Conservation (phyloP, 2,888 invertebrate genomes). For the Agrochola lota region DNA sequence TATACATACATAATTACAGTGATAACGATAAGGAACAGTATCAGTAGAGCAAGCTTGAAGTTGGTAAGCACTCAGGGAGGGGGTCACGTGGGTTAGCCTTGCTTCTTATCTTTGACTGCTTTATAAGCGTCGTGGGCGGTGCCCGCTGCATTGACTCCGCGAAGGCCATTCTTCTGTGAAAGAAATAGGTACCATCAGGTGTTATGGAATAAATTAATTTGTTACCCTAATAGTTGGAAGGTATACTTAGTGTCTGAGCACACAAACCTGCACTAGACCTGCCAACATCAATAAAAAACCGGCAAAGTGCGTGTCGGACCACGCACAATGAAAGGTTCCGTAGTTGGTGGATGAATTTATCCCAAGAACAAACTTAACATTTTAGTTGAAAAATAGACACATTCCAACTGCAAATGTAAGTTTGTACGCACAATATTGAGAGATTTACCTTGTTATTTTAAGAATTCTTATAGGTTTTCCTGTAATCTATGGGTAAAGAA, state of each 20-base stretch:
- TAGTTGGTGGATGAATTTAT: too few relatives aligned
- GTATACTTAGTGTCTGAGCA: neutral
- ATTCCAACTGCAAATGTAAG: too few relatives aligned
- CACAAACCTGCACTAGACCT: neutral
- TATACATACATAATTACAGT: neutral
- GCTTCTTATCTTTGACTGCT: conserved; percentile 45
- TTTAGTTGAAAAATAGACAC: too few relatives aligned
- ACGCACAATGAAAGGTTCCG: too few relatives aligned
- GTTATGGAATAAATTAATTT: neutral
- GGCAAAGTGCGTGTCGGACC: too few relatives aligned
- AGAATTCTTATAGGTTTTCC: too few relatives aligned
- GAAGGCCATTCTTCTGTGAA: conserved; percentile 57
- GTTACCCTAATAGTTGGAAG: neutral
- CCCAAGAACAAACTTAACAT: too few relatives aligned
- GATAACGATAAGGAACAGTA: neutral
- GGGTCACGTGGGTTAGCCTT: conserved; percentile 28
- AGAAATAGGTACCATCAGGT: neutral
- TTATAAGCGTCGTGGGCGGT: conserved; percentile 54
- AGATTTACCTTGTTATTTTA: too few relatives aligned
- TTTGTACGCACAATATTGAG: too few relatives aligned
- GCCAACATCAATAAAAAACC: neutral
- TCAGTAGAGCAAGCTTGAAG: neutral
- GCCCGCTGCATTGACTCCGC: conserved; percentile 55
- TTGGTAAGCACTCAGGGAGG: too few relatives aligned
- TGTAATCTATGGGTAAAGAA: too few relatives aligned